Evolutionary conservation across 2,888 invertebrate species (phyloP).

Genomic region (Cactoblastis cactorum): DNA sequence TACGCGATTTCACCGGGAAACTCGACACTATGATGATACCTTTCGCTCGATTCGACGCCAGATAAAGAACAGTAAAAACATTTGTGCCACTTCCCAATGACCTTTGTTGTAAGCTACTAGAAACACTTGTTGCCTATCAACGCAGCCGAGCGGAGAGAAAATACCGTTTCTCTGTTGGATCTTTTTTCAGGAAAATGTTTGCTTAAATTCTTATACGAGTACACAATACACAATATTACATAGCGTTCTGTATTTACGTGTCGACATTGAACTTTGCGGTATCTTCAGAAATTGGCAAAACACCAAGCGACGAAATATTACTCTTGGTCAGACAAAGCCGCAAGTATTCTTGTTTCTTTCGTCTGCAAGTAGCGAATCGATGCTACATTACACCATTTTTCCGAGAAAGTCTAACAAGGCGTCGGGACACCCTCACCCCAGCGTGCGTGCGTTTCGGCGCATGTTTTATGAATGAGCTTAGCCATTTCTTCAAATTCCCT

Average conservation of each 20-base stretch:
- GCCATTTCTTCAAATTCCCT: conserved; percentile 48
- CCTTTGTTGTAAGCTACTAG: conserved; percentile 62
- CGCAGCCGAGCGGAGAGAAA: conserved; percentile 16
- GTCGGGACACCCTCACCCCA: conserved; percentile 35
- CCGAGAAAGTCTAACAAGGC: conserved; percentile 31
- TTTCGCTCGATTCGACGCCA: conserved; percentile 70
- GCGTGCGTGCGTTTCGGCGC: conserved; percentile 45
- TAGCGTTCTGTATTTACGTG: conserved; percentile 18
- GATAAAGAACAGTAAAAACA: conserved; percentile 65
- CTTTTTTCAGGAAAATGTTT: conserved; percentile 6
- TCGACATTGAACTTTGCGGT: conserved; percentile 65
- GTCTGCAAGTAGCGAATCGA: not conserved
- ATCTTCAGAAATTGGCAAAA: conserved; percentile 58
- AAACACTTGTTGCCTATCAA: conserved; percentile 25
- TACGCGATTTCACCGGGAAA: conserved; percentile 71
- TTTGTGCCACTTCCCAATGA: conserved; percentile 70
- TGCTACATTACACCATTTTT: not conserved
- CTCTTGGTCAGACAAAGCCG: not conserved
- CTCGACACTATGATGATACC: conserved; percentile 59
- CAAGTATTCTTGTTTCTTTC: not conserved
- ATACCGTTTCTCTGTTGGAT: conserved; percentile 3
- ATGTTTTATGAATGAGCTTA: conserved; percentile 65
- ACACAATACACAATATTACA: not conserved
- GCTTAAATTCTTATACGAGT: not conserved
- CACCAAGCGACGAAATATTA: conserved; percentile 38